Evolutionary conservation across 2,888 invertebrate species (phyloP), one percentile per base, ranked within the genome.

Genomic region (Pandemis cinnamomeana): DNA sequence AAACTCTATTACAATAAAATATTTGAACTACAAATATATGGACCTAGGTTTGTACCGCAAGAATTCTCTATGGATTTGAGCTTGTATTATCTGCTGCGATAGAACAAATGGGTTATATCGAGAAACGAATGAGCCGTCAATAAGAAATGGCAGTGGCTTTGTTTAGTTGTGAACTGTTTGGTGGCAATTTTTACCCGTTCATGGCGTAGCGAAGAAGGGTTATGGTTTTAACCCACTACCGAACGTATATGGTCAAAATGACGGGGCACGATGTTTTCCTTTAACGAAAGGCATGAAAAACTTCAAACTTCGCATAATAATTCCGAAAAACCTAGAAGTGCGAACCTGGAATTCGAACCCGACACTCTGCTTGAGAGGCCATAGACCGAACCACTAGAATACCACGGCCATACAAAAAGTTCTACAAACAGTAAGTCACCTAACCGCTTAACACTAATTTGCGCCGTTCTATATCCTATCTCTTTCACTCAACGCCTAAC

Each of bases 101-200:
- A 41, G 36, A n/a, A 44, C 15, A 51, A 48, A 62, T 62, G 27
- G 69, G 61, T 62, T 68, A 61, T 41, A 51, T 62, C 51, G 48
- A 51, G 51, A 69, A 62, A 69, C 46, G 15, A 51, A 62, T 69
- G 36, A 69, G 46, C 61, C 51, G 61, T 36, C 69, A 42, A 62
- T 62, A 27, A 7, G 61, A 41, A 69, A 62, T 20, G 58, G 5
- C 6, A 7, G 48, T 60, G 36, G 15, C 20, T 7, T 53, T 53
- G 7, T n/a, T n/a, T 53, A 36, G 7, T 53, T 5, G 53, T 15
- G 53, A 36, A 36, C 5, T 53, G 6, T 53, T n/a, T 15, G 53
- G 15, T n/a, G 53, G 53, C n/a, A 53, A 20, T 20, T 55, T 55
- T 20, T 20, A 0, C 7, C n/a, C 51, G 15, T 4, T 5, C 2